These are phyloP conservation scores for Anthopleura sola DNA, from an alignment of 64 coral and sea anemone species.

Conservation along the genomic window DNA sequence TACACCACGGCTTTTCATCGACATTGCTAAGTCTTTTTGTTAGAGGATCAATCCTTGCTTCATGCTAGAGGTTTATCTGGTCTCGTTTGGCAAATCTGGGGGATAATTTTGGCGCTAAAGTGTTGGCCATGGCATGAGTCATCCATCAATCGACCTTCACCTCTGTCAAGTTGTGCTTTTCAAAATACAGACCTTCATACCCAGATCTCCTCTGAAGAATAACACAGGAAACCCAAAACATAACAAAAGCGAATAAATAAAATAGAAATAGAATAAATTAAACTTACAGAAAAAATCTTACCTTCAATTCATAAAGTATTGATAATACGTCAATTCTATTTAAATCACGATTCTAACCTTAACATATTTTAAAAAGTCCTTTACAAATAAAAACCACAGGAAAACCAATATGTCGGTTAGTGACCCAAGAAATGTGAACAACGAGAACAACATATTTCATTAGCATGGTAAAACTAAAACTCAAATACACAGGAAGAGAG, in stretches of 20 bases:
- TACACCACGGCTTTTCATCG: not conserved
- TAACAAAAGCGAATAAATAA: not conserved
- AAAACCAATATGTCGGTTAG: too few species aligned
- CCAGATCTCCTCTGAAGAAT: not conserved
- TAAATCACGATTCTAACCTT: not conserved
- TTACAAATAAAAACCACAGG: not conserved
- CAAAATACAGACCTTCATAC: not conserved
- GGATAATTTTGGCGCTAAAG: constrained; percentile 14
- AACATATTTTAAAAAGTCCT: not conserved
- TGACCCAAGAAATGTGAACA: too few species aligned
- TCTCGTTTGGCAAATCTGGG: not conserved
- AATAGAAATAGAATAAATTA: too few species aligned
- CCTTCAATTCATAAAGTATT: not conserved
- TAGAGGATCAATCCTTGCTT: not conserved
- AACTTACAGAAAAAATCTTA: not conserved
- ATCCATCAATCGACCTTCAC: constrained; percentile 8
- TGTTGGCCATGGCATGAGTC: not conserved
- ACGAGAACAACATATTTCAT: too few species aligned
- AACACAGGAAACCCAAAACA: not conserved
- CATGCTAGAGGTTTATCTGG: not conserved
- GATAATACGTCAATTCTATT: not conserved
- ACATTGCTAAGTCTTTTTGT: not conserved
- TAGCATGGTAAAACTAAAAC: not conserved
- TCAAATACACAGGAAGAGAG: not conserved
- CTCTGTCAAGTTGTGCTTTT: constrained; percentile 26